phyloP scores from a whole-genome alignment of 1,140 invertebrate genomes.

The Euwallacea fornicatus region DNA sequence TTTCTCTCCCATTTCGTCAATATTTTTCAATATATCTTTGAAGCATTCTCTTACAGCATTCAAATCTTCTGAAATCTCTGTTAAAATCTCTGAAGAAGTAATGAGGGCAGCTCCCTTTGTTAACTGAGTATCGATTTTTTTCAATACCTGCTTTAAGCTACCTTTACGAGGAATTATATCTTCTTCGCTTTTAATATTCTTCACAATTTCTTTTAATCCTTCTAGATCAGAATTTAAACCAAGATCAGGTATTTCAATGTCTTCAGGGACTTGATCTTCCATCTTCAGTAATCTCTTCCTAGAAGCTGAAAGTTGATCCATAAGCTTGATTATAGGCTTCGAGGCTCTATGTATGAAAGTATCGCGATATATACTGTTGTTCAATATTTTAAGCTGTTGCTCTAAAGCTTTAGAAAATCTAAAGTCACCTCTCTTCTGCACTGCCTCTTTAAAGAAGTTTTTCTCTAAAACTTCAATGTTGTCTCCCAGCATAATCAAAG shows the following conservation, averaged over 20 bases:
- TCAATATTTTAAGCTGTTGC: constrained; percentile 10
- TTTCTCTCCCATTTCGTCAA: constrained; percentile 25
- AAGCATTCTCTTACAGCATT: constrained; percentile 13
- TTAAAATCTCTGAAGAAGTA: background rate
- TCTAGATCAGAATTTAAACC: constrained; percentile 8
- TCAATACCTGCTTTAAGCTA: constrained; percentile 12
- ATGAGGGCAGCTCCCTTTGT: background rate
- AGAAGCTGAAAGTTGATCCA: constrained; percentile 16
- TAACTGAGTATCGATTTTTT: constrained; percentile 16
- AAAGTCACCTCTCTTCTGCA: constrained; percentile 33
- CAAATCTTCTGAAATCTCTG: background rate
- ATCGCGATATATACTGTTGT: constrained; percentile 19
- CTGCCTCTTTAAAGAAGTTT: constrained; percentile 13
- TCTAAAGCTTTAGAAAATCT: constrained; percentile 26
- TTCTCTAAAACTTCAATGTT: constrained; percentile 9
- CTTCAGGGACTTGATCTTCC: background rate
- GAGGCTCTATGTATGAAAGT: constrained; percentile 22
- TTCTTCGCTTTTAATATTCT: constrained; percentile 23
- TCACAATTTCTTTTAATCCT: constrained; percentile 21
- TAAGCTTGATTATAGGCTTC: constrained; percentile 16
- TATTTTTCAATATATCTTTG: constrained; percentile 23
- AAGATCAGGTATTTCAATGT: constrained; percentile 3
- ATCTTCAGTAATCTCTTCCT: constrained; percentile 15
- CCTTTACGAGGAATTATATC: constrained; percentile 27
- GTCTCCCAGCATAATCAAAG: constrained; percentile 17